Conservation (phyloP, 92 coral and sea anemone genomes). For the Bergia sp. region DNA sequence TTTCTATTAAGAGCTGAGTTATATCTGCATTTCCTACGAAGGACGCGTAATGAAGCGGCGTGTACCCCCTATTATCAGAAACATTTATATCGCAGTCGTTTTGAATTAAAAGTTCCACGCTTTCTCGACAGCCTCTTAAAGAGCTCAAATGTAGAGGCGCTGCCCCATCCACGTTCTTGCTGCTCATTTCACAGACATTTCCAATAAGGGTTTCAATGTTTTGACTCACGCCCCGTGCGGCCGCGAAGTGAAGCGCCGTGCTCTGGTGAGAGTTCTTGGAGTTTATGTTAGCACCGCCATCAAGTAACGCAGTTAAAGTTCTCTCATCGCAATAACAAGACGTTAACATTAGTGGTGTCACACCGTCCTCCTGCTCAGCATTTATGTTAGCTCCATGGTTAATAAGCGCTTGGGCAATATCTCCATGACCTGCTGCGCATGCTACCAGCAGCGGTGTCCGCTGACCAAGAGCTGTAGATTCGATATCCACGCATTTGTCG, state of each 20-base stretch:
- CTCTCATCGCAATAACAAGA: conserved; percentile 56
- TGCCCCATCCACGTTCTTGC: conserved; percentile 60
- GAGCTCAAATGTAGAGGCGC: conserved; percentile 72
- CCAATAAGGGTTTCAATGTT: conserved; percentile 53
- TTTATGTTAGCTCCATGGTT: conserved; percentile 70
- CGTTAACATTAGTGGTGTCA: conserved; percentile 69
- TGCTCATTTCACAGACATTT: conserved; percentile 45
- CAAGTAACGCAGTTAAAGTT: conserved; percentile 47
- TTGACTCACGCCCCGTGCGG: conserved; percentile 61
- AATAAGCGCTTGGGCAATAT: conserved; percentile 56
- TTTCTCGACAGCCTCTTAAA: conserved; percentile 59
- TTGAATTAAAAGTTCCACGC: conserved; percentile 46
- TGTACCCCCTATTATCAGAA: conserved; percentile 63
- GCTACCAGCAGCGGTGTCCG: conserved; percentile 78
- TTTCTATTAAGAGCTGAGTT: conserved; percentile 47
- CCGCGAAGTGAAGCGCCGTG: conserved; percentile 81
- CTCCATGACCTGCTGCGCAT: conserved; percentile 73
- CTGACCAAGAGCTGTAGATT: conserved; percentile 57
- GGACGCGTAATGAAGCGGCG: conserved; percentile 67
- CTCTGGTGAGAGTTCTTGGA: conserved; percentile 43
- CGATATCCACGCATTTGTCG: conserved; percentile 56
- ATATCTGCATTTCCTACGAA: conserved; percentile 53
- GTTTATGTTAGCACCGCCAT: conserved; percentile 62
- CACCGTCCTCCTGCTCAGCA: conserved; percentile 56
- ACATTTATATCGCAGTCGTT: conserved; percentile 62